Base-by-base conservation (phyloP, 2,113 vertebrate genomes). In the Scartelaos histophorus region DNA sequence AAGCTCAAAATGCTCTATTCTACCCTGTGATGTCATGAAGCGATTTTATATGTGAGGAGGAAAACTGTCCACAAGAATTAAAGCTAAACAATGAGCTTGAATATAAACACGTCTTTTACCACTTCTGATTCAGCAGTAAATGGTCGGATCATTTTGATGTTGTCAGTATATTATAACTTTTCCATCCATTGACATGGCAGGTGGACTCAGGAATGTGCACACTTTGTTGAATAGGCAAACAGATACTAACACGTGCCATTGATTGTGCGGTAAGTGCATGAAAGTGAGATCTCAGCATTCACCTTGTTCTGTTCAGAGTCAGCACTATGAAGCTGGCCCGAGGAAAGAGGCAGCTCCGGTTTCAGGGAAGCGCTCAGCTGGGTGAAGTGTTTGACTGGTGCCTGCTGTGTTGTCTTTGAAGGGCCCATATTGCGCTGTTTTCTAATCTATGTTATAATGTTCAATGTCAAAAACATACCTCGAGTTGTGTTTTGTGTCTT, bases 301-400 rank as follows among this genome's bases (percentile, higher is more conserved):
- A 88, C 85, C 87, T 87, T 75, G 76, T 81, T 85, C 70, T 66
- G 67, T 69, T 70, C 75, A 85, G 68, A 78, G 76, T 89, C 85
- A 85, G 88, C 86, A 82, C 76, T 79, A 90, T 58, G n/a, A 85
- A 79, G 67, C 25, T 2, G 1, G 22, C 86, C 80, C 79, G 79
- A 72, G 64, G 60, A 66, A 69, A 58, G 62, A 65, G 61, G 29
- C 45, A 57, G 80, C 80, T 90, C 85, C 66, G 66, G 74, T 92
- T 90, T 88, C 88, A 81, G 67, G 72, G 64, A 76, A 77, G 78
- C 66, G 69, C 61, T 73, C 46, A 54, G 6, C 19, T 53, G 67
- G 74, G 19, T 67, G 34, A 65, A 35, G 22, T 66, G 65, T 66
- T 76, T 70, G 67, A 74, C 75, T 70, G 21, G 24, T 47, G 19